Base-by-base conservation (phyloP, 2,113 vertebrate species). In the Chelonoidis abingdonii region DNA sequence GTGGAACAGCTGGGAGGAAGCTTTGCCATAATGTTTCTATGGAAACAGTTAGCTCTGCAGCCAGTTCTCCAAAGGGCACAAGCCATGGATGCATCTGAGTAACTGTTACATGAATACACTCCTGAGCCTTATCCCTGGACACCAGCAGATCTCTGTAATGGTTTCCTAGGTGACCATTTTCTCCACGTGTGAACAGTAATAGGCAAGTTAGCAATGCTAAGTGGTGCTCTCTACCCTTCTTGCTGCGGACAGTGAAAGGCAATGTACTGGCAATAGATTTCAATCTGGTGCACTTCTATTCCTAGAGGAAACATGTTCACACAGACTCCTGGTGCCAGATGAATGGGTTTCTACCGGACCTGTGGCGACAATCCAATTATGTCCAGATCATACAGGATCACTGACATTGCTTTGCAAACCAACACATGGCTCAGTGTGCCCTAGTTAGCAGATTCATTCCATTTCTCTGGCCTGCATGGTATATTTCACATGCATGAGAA, bases 21-120 rank as follows among this genome's bases (percentile, higher is more conserved):
- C 75, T 54, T 93, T 75, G 91, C 86, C 78, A 12, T 35, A 9
- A 86, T 2, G 91, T 96, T 98, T 94, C 96, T 75, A 95, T 90
- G 89, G 93, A 79, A 97, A 97, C 90, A 6, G 25, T 25, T n/a
- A 6, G 38, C 79, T 96, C 72, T 90, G 84, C 95, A 72, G 56
- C 62, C 79, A 87, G 22, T 95, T 89, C 82, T 89, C 90, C 91
- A 44, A 93, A 92, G 84, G 83, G 57, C 38, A 62, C 86, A 25
- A 87, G 90, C 91, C 90, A 92, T 50, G 91, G 93, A 22, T 85
- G 80, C 65, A 52, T 95, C n/a, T 16, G 44, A 52, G 25, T 22
- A 11, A 87, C 57, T 80, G 93, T 41, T 16, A 3, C 2, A 16
- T 85, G 94, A 83, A 4, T 75, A 2, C 8, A 50, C 10, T 90